Percentiles rank a stretch among this genome's conserved stretches.
Evolutionary conservation across 1,140 invertebrate species (phyloP).

Genomic region (Drosophila mauritiana): DNA sequence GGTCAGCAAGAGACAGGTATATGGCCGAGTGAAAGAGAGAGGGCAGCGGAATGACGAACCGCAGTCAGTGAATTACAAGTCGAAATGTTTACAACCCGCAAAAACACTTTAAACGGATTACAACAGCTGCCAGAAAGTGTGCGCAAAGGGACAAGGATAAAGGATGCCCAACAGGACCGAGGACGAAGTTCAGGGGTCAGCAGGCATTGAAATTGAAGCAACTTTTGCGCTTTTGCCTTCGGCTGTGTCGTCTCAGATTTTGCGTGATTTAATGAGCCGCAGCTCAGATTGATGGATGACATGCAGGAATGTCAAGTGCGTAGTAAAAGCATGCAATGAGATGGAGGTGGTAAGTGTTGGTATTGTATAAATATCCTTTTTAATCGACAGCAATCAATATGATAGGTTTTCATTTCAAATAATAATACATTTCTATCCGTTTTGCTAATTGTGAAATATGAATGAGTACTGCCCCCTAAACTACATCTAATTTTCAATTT

Average conservation of each 20-base stretch:
- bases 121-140: constrained; percentile 28
- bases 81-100: constrained; percentile 56
- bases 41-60: background rate
- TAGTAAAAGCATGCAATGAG: constrained; percentile 8
- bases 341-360: background rate
- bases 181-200: constrained; percentile 9
- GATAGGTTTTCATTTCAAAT: too few relatives aligned
- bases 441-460: too few relatives aligned
- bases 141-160: constrained; percentile 4
- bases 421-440: too few relatives aligned
- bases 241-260: constrained; percentile 18
- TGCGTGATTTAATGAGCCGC: constrained; percentile 44
- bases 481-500: background rate
- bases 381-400: too few relatives aligned
- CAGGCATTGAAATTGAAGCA: constrained; percentile 12
- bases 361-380: too few relatives aligned
- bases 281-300: constrained; percentile 47
- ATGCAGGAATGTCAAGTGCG: constrained; percentile 20
- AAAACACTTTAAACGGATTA: constrained; percentile 64
- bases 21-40: background rate
- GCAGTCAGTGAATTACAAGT: constrained; percentile 59
- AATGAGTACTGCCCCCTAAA: too few relatives aligned
- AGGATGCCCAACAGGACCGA: background rate
- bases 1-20: constrained; percentile 12
- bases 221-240: constrained; percentile 6